Evolutionary conservation across 2,113 vertebrate genomes (phyloP), one percentile per base, ranked within the genome.

Genomic region (Paramisgurnus dabryanus): DNA sequence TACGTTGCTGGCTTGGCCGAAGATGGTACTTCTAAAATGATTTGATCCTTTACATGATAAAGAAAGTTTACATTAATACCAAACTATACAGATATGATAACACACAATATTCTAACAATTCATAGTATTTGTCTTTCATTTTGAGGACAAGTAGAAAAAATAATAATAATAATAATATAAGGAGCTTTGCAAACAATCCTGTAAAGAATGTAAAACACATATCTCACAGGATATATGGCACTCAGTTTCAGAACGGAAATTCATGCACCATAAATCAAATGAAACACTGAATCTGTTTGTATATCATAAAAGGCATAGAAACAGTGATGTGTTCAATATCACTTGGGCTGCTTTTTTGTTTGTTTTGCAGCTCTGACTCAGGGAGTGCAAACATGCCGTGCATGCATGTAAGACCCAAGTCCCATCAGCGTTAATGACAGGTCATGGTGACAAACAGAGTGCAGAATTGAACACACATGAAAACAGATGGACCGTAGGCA

Each of bases 251-350:
- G 68, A 39, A 71, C 68, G 7, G 45, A n/a, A 34, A 55, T 22
- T 8, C 49, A 71, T 71, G 68, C 49, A 40, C 49, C 68, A 11
- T 71, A 71, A 69, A 69, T 34, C 67, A 50, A 34, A 40, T 41
- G 17, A 66, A 5, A 4, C 13, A 71, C 47, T 8, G 7, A 47
- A 7, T 47, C 45, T 2, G 10, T 55, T 47, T 69, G 45, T 34
- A 55, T 39, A 39, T 71, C 15, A 71, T 71, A 3, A 67, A 71
- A 55, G 34, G 68, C 49, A 71, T 55, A 49, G 27, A 53, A 55
- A n/a, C 7, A 5, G 12, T 53, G n/a, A 34, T 53, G 47, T 50
- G 43, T 69, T 8, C 45, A 34, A 6, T 27, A 50, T 50, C 18
- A 69, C 11, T 2, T 15, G 67, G 45, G 67, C 18, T 53, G 67